Evolutionary conservation across 2,888 invertebrate genomes (phyloP), one percentile per base, ranked within the genome.

Genomic region (Drosophila subsilvestris): DNA sequence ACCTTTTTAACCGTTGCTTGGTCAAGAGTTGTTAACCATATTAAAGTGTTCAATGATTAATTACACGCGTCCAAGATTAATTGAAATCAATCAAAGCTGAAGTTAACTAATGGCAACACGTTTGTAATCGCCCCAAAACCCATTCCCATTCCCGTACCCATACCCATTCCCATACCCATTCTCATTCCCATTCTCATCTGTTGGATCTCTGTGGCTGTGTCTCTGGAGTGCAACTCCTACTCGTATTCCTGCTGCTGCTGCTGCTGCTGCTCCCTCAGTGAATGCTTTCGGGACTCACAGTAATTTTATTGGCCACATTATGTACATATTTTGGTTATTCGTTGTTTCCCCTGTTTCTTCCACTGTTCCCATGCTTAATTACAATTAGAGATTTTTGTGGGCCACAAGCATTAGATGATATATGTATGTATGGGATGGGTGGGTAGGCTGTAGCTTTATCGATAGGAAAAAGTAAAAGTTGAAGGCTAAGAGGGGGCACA

Each of bases 61-160:
- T 92, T 91, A 91, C 90, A 91, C 90, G 90, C 90, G 90, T 88
- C 89, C 89, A 91, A 91, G 91, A 92, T 91, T 91, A 91, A 92
- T 92, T 91, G 91, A 91, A 91, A 91, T 92, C 92, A 92, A 91
- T 92, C 92, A 92, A 91, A 91, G 88, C 88, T 91, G 91, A 91
- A 91, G 91, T 91, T 91, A 91, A 91, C 91, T 91, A 91, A 91
- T 91, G 91, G 91, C 91, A 88, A 90, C 90, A 88, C 88, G 90
- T 90, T 90, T 90, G 89, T 90, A 89, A 88, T 88, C 85, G 85
- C 80, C 76, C 32, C 48, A 48, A 37, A 37, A 37, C 44, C 49
- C 63, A 61, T 59, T 55, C 54, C 45, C 59, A 57, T 54, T 56
- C 65, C 57, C 58, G 58, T 59, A 14, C 45, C 49, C 62, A 60